Conservation (phyloP, 2,113 vertebrate species). For the Octodon degus region DNA sequence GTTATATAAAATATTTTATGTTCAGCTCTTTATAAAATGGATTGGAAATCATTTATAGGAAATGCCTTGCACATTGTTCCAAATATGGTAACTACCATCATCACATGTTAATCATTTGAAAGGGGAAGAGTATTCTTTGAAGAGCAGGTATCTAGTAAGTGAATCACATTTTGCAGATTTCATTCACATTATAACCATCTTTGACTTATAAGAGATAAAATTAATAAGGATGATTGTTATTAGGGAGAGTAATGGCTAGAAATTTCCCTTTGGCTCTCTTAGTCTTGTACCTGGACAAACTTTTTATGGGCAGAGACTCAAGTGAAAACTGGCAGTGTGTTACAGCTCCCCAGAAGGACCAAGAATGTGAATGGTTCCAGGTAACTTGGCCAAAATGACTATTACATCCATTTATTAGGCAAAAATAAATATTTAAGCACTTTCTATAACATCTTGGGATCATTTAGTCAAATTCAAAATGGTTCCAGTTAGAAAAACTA, state of each 20-base stretch:
- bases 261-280: not conserved
- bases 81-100: not conserved
- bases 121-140: not conserved
- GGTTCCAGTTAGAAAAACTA: constrained; percentile 8
- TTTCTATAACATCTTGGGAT: constrained; percentile 2
- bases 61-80: not conserved
- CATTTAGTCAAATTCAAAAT: not conserved
- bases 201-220: not conserved
- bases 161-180: not conserved
- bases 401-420: not conserved
- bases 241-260: not conserved
- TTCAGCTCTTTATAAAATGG: not conserved
- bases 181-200: not conserved
- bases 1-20: not conserved
- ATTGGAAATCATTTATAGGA: not conserved
- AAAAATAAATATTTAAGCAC: not conserved
- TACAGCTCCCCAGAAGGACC: not conserved
- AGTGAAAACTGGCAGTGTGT: not conserved
- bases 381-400: not conserved
- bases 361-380: not conserved
- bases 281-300: not conserved
- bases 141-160: not conserved
- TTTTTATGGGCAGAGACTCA: not conserved
- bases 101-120: not conserved
- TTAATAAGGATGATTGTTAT: not conserved